Evolutionary conservation across 2,113 vertebrate genomes (phyloP).

Genomic region (Cyanocitta stelleri): DNA sequence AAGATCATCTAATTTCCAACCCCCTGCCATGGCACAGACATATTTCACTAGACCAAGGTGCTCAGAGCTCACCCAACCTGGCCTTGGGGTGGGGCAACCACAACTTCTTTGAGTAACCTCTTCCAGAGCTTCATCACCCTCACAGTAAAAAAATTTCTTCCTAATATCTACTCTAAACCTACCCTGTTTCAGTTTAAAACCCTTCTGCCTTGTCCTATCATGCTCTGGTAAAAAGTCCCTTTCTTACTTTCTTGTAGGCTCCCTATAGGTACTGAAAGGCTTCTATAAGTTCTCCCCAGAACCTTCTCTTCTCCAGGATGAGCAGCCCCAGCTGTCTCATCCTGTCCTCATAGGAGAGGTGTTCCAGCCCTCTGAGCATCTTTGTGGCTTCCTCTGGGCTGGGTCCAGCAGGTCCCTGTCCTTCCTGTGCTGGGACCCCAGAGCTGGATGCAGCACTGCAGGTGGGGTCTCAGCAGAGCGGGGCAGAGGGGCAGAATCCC

Average conservation of each 20-base stretch:
- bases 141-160: not conserved
- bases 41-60: not conserved
- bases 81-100: not conserved
- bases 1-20: not conserved
- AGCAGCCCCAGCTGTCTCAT: not conserved
- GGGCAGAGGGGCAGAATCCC: not conserved
- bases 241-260: not conserved
- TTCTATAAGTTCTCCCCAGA: not conserved
- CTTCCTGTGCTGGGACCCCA: not conserved
- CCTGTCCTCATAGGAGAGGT: rapidly evolving
- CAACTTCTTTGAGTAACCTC: not conserved
- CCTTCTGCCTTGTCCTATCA: not conserved
- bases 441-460: not conserved
- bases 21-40: not conserved
- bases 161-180: not conserved
- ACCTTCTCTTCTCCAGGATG: not conserved
- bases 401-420: rapidly evolving
- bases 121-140: not conserved
- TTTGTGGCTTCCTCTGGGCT: not conserved
- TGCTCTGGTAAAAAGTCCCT: not conserved
- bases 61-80: not conserved
- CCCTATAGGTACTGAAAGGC: not conserved
- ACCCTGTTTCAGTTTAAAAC: not conserved
- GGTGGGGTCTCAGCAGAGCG: not conserved
- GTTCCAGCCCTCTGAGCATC: rapidly evolving